Conservation (phyloP, 2,113 vertebrate species). For the Xiphophorus hellerii region DNA sequence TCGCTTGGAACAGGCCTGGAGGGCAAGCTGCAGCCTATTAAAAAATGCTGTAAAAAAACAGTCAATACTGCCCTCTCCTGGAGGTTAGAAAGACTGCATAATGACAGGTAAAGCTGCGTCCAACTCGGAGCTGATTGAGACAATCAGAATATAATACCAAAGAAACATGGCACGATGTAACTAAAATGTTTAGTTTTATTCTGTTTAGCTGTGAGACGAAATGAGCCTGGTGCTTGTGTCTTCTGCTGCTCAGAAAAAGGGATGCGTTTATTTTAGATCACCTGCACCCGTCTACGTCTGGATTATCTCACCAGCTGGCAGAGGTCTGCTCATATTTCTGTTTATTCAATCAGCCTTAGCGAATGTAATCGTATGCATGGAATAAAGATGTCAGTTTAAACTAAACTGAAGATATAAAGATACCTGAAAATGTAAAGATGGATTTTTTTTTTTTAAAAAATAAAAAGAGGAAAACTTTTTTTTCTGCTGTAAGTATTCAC, state of each 20-base stretch:
- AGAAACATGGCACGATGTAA: neutral
- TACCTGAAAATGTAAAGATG: neutral
- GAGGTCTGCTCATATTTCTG: slow-evolving; percentile 52
- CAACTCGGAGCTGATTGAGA: neutral
- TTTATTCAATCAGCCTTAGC: slow-evolving; percentile 62
- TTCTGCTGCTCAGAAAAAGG: slow-evolving; percentile 33
- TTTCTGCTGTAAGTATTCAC: too few species aligned
- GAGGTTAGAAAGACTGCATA: slow-evolving; percentile 42
- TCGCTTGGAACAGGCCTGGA: slow-evolving; percentile 14
- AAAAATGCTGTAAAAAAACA: slow-evolving; percentile 54
- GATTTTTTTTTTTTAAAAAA: neutral
- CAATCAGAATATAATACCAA: neutral
- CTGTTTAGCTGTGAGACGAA: slow-evolving; percentile 17
- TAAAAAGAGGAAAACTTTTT: too few species aligned
- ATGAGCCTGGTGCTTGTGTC: slow-evolving; percentile 18
- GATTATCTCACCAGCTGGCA: slow-evolving; percentile 64
- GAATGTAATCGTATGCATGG: slow-evolving; percentile 41
- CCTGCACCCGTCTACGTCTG: slow-evolving; percentile 50
- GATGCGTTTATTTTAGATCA: slow-evolving; percentile 64
- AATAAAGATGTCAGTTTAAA: slow-evolving; percentile 15
- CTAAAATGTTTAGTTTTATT: neutral
- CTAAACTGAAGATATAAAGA: neutral
- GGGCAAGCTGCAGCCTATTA: neutral
- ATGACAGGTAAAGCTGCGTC: neutral
- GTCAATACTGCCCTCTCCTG: slow-evolving; percentile 81